Conservation (phyloP, 2,797 vertebrate genomes). For the Rallus crepitans region DNA sequence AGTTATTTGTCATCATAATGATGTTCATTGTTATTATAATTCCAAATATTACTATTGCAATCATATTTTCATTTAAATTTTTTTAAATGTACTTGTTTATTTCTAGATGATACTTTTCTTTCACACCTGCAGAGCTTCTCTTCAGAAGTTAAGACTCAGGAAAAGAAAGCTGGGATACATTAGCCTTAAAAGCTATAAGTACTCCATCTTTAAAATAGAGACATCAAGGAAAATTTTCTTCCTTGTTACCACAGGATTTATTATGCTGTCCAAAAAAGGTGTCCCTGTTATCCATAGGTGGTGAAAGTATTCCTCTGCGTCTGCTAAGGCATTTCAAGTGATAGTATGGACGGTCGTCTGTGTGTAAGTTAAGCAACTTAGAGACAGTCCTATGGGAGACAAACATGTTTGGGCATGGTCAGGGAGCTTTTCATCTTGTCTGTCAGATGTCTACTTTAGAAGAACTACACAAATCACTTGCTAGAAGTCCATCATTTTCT, state of each 20-base stretch:
- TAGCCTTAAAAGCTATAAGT: background rate
- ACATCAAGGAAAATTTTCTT: background rate
- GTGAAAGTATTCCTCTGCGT: background rate
- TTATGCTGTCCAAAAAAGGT: background rate
- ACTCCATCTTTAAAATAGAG: background rate
- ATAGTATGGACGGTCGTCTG: background rate
- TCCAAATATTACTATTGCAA: background rate
- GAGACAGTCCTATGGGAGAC: background rate
- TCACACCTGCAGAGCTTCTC: background rate
- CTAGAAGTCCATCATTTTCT: background rate
- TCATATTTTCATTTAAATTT: background rate
- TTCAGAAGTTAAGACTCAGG: background rate
- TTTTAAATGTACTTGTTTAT: background rate
- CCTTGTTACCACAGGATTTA: background rate
- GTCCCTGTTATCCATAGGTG: background rate
- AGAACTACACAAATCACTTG: background rate
- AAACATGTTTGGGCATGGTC: background rate
- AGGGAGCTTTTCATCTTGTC: background rate
- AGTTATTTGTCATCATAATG: background rate
- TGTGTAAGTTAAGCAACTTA: background rate
- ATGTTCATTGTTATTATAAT: background rate
- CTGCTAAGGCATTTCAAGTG: background rate
- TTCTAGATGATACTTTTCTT: background rate
- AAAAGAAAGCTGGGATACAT: background rate
- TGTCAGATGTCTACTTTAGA: background rate